phyloP scores from a whole-genome alignment of 2,113 vertebrate species.

The Thunnus thynnus region DNA sequence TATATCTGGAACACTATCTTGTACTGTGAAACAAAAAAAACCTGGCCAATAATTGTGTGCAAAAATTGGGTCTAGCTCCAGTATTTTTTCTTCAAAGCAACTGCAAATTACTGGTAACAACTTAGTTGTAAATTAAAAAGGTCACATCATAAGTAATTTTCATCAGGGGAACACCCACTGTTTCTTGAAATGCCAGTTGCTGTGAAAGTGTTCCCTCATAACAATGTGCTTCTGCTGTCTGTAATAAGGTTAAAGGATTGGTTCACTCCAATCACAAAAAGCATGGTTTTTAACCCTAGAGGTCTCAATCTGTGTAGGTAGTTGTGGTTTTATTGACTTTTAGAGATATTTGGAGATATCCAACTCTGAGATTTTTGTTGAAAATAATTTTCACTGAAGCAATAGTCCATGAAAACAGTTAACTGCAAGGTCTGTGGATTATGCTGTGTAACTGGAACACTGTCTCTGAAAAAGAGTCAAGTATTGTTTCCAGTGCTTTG shows the following conservation, averaged over 20 bases:
- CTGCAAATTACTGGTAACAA: constrained; percentile 27
- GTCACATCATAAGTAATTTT: constrained; percentile 58
- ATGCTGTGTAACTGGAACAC: neutral
- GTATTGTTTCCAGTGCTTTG: neutral
- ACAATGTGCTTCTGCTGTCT: neutral
- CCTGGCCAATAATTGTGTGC: neutral
- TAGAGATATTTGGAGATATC: too few species aligned
- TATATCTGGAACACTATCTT: too few species aligned
- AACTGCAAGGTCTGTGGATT: neutral
- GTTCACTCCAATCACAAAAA: neutral
- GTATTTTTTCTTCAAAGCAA: neutral
- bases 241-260: neutral
- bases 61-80: constrained; percentile 1
- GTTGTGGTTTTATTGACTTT: neutral
- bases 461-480: neutral
- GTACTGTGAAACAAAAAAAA: neutral
- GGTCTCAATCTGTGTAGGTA: too few species aligned
- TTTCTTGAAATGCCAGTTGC: constrained; percentile 43
- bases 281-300: neutral
- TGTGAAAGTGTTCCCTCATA: neutral
- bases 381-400: too few species aligned
- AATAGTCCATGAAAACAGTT: too few species aligned
- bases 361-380: too few species aligned
- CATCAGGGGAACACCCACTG: constrained; percentile 38
- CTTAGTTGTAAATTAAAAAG: constrained; percentile 44